Evolutionary conservation across 2,888 invertebrate genomes (phyloP).

Genomic region (Troilus luridus): DNA sequence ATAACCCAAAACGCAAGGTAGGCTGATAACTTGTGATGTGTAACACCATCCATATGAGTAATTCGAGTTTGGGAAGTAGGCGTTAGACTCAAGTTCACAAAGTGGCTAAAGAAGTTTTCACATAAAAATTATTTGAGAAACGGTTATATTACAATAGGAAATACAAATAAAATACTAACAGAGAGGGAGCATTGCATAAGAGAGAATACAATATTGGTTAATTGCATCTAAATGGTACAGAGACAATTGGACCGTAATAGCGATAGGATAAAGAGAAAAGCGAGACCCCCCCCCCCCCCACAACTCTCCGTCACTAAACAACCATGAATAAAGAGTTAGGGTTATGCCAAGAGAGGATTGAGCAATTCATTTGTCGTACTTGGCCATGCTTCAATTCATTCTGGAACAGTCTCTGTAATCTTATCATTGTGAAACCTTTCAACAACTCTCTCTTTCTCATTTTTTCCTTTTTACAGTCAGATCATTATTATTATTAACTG

Average conservation of each 20-base stretch:
- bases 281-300: neutral
- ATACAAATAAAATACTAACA: neutral
- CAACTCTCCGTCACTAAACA: neutral
- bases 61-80: no score
- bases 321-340: conserved; percentile 49
- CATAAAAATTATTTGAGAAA: neutral
- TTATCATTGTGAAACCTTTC: conserved; percentile 38
- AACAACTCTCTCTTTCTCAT: conserved; percentile 39
- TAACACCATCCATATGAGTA: no score
- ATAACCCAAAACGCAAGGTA: no score
- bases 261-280: conserved; percentile 41
- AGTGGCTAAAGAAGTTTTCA: no score
- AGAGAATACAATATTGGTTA: neutral
- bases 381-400: conserved; percentile 53
- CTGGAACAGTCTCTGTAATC: conserved; percentile 45
- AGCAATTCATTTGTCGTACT: conserved; percentile 52
- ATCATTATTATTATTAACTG: conserved; percentile 19
- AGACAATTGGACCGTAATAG: conserved; percentile 11
- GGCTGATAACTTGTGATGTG: no score
- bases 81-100: no score
- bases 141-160: neutral
- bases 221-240: neutral
- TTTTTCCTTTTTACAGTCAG: neutral
- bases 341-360: conserved; percentile 50
- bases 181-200: neutral